These are phyloP conservation scores for Nothoprocta pentlandii DNA, from an alignment of 2,113 vertebrate species.

Conservation along the genomic window DNA sequence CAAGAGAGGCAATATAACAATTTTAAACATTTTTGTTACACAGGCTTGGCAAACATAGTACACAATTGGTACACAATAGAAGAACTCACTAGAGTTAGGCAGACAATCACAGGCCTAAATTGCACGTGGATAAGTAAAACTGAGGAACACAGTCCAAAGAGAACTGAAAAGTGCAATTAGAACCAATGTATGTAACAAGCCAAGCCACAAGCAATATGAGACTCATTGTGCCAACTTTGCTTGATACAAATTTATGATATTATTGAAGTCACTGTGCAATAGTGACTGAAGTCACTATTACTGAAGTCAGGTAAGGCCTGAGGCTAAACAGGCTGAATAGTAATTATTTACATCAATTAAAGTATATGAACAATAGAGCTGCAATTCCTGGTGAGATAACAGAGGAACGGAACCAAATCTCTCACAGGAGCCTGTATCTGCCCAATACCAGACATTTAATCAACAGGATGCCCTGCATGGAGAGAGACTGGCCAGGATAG, in stretches of 20 bases:
- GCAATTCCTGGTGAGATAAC: background rate
- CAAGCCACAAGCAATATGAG: background rate
- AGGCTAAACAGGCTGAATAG: background rate
- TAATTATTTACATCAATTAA: background rate
- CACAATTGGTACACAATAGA: background rate
- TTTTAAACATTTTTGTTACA: background rate
- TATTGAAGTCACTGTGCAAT: background rate
- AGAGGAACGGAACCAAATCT: background rate
- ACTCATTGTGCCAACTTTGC: background rate
- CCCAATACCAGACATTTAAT: background rate
- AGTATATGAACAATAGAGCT: background rate
- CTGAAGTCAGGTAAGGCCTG: background rate
- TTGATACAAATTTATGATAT: background rate
- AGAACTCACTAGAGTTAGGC: background rate
- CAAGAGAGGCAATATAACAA: background rate
- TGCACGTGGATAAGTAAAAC: background rate
- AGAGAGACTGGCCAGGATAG: background rate
- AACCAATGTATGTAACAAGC: background rate
- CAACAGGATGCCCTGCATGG: background rate
- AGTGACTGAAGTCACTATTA: background rate
- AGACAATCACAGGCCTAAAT: background rate
- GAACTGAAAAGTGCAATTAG: background rate
- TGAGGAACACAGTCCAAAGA: background rate
- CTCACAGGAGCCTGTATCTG: background rate
- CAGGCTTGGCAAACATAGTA: background rate